Evolutionary conservation across 2,113 vertebrate species (phyloP), one percentile per base, ranked within the genome.

Genomic region (Ophthalmolycus amberensis): DNA sequence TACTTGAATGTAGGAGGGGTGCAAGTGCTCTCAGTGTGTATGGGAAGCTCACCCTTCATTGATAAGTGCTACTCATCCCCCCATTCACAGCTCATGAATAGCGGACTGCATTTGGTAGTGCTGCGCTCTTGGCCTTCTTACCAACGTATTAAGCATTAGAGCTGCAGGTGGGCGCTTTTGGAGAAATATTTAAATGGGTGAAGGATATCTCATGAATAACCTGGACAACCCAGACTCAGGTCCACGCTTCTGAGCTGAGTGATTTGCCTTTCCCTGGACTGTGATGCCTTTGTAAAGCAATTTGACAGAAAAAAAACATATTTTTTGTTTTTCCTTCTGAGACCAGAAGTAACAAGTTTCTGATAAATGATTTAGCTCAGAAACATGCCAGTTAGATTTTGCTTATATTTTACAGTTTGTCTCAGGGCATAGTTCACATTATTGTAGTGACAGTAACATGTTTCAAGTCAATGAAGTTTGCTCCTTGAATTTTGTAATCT

Each of bases 61-160:
- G 72, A 67, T 77, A 85, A 92, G 83, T 85, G 83, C 86, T 52
- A 42, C 75, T 86, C 85, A 83, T 76, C 72, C 62, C 34, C 52
- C 54, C 42, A 68, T 88, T 82, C 82, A 77, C 76, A 32, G 80
- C 74, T 89, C 80, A 79, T 88, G 77, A 89, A 71, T 78, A 72
- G 85, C 7, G 2, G 20, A 63, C 56, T 59, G 54, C 63, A 5
- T 75, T 80, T 74, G 65, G 54, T 71, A 70, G 56, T 40, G 60
- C 62, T 74, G 38, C 48, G 71, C 75, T 85, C 64, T 67, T 38
- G 72, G 54, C 48, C 52, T 52, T 80, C 75, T 68, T 72, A 16
- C n/a, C 52, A 64, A 52, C 58, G 7, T 42, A 71, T 65, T 40
- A 60, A 83, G 48, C 8, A 1, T 68, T 32, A 0, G 44, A 80